Evolutionary conservation across 1,140 invertebrate species (phyloP).

Genomic region (Archegozetes longisetosus): DNA sequence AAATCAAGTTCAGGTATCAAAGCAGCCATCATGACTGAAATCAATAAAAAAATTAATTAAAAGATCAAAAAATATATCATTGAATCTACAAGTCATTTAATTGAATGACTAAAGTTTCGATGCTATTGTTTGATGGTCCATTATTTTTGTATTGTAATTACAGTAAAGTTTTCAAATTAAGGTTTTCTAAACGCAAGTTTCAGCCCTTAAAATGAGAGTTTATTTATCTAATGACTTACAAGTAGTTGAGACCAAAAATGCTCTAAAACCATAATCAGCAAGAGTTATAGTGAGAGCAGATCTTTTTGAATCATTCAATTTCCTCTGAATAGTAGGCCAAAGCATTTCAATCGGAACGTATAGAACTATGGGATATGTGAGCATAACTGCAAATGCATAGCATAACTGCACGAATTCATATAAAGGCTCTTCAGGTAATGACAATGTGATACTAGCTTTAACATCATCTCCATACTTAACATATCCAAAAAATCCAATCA

Average conservation of each 20-base stretch:
- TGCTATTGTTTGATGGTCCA: background rate
- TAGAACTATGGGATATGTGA: slow-evolving; percentile 77
- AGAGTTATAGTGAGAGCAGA: slow-evolving; percentile 14
- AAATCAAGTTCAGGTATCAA: slow-evolving; percentile 55
- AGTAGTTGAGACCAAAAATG: slow-evolving; percentile 28
- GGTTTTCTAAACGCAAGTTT: no score
- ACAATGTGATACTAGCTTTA: slow-evolving; percentile 27
- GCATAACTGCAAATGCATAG: slow-evolving; percentile 68
- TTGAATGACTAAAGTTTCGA: slow-evolving; percentile 28
- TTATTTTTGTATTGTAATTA: background rate
- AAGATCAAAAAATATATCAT: background rate
- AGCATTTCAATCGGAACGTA: slow-evolving; percentile 81
- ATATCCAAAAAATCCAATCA: slow-evolving; percentile 26
- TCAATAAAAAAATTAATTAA: slow-evolving; percentile 1
- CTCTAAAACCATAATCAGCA: slow-evolving; percentile 29
- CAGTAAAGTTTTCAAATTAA: background rate
- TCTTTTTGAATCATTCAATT: background rate
- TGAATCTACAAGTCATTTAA: slow-evolving; percentile 29
- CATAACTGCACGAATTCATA: slow-evolving; percentile 58
- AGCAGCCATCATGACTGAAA: background rate
- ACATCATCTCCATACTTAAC: slow-evolving; percentile 25
- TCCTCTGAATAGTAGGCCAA: slow-evolving; percentile 46
- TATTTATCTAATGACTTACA: no score
- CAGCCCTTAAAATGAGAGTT: no score
- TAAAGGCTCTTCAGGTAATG: slow-evolving; percentile 45